Base-by-base conservation (phyloP, 1,140 invertebrate genomes). In the Aphaenogaster ashmeadi region DNA sequence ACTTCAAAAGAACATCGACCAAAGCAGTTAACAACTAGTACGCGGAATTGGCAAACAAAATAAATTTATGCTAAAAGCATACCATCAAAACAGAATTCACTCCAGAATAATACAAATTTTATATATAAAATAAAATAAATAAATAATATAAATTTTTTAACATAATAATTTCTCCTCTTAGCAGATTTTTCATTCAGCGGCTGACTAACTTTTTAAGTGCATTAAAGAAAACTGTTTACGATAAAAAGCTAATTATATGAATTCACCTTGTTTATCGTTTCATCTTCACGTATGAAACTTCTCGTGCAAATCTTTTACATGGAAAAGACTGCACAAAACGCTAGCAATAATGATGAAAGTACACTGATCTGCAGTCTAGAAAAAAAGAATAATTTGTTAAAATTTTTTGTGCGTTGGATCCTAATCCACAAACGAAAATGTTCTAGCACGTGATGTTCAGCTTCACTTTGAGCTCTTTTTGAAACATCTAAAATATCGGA, bases 221-320 rank as follows among this genome's bases (percentile, higher is more conserved):
- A 71, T 81, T 56, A 71, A 71, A 81, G 50, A 81, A 81, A 81
- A 81, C 69, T 71, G n/a, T 80, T 80, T 80, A 9, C 18, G 47
- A 69, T 80, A 56, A 80, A 54, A 80, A 54, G 9, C 33, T n/a
- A 69, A 54, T 80, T 69, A 69, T 80, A 36, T 54, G 56, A 80
- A 80, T 69, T 80, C 3, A 7, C 13, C 13, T 54, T 69, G 41
- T 67, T 67, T 80, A 50, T 79, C 44, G 6, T 66, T 66, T 66
- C 33, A 36, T 18, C 15, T 33, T 18, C 47, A 13, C n/a, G 15
- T 80, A 69, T 69, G 41, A 41, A 69, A 15, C 41, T 33, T 80
- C 38, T 80, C 78, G 21, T 54, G 15, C n/a, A 27, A 67, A 54
- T 54, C 66, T 44, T 36, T 52, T 27, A 50, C 11, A 80, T 38